A percentile compares a stretch with the other conserved stretches of the same genome.
These are phyloP conservation scores for Drosophila pruinosa DNA, from an alignment of 1,140 invertebrate genomes.

Conservation along the genomic window DNA sequence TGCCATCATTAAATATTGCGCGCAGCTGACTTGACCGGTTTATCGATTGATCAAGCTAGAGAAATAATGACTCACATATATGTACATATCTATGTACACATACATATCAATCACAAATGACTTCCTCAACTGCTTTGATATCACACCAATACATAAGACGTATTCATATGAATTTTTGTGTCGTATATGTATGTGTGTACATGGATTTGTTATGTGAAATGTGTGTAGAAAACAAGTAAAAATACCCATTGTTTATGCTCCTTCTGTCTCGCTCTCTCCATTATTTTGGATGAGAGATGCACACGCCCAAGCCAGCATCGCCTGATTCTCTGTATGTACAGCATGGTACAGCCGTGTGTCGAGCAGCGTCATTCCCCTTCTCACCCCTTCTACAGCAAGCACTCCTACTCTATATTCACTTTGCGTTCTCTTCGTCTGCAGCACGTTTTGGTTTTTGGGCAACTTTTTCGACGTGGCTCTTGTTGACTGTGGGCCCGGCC, in stretches of 20 bases:
- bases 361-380: neutral
- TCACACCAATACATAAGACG: neutral
- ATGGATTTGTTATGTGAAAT: no score
- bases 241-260: conserved; percentile 22
- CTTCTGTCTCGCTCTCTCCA: conserved; percentile 12
- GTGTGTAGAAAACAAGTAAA: conserved; percentile 13
- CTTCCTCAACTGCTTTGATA: conserved; percentile 26
- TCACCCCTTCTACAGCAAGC: neutral
- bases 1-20: conserved; percentile 10
- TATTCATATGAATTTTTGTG: neutral
- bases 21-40: conserved; percentile 20
- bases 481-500: conserved; percentile 36
- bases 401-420: neutral
- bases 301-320: conserved; percentile 59
- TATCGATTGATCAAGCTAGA: conserved; percentile 9
- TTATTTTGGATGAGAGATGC: conserved; percentile 22
- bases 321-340: conserved; percentile 62
- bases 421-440: conserved; percentile 22
- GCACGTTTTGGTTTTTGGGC: conserved; percentile 33
- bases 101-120: conserved; percentile 7
- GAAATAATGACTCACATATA: conserved; percentile 8
- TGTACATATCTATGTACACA: neutral
- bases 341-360: conserved; percentile 2
- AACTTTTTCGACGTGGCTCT: conserved; percentile 52
- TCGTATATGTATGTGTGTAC: neutral